Base-by-base conservation (phyloP, 2,797 vertebrate genomes). In the Sebastes steindachneri region DNA sequence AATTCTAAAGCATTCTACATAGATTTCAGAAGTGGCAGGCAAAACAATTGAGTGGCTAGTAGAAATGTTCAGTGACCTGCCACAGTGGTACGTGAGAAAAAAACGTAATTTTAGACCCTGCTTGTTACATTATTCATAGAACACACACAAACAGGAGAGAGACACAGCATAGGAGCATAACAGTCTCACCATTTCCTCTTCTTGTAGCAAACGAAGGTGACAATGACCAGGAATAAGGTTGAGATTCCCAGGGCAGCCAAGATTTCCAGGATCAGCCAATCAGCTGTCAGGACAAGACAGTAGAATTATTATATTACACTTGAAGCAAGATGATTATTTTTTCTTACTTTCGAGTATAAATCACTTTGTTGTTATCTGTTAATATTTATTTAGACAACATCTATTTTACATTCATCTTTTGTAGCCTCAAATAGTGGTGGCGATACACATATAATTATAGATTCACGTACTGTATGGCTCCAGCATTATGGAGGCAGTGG, bases 171-270 rank as follows among this genome's bases (percentile, higher is more conserved):
- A 5, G 5, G 4, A 74, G 6, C 15, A 48, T 31, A 53, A 63
- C 17, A 74, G 58, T 51, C 89, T 86, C 83, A 99, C 98, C 98
- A 99, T 92, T 97, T 96, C 90, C 98, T 96, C 85, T 99, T 99
- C 90, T 93, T 96, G 89, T 97, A 99, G 93, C 98, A 99, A 78
- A 98, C 87, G 55, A 96, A 86, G 26, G 96, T 96, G 55, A 97
- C 95, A 67, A 97, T 77, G 54, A 96, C 84, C 19, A 97, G 93
- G 64, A 96, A 93, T 5, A 96, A 54, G 26, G 97, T 84, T 57
- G 96, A 96, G 37, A 95, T 83, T 37, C 96, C 97, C 79, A 99
- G 93, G 0, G 97, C 95, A 75, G 96, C 93, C 81, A 99, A 95
- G 66, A 99, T 97, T 77, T 97, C 97, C 89, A 98, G 93, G 79